Percentiles rank a stretch among this genome's conserved stretches.
Evolutionary conservation across 2,113 vertebrate species (phyloP).

Genomic region (Myrmophylax atrothorax): DNA sequence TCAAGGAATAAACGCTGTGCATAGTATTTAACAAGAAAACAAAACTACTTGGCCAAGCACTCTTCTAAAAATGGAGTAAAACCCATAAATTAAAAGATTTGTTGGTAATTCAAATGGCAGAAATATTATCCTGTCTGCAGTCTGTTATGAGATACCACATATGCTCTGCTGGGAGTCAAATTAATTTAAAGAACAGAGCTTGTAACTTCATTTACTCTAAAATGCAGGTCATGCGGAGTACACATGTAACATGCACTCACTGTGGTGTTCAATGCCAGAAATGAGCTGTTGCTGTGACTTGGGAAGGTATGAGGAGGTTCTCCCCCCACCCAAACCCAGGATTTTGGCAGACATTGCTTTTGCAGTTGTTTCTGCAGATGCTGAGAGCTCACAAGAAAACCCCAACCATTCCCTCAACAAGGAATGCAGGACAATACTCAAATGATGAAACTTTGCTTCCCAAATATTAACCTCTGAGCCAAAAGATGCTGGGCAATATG

Average conservation of each 20-base stretch:
- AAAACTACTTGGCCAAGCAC: conserved; percentile 34
- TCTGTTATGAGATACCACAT: conserved; percentile 37
- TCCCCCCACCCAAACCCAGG: neutral
- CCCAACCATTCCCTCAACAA: neutral
- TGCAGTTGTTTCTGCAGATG: neutral
- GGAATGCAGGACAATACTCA: neutral
- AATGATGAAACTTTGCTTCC: neutral
- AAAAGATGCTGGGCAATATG: neutral
- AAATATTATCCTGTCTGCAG: conserved; percentile 47
- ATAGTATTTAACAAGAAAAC: conserved; percentile 54
- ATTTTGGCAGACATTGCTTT: neutral
- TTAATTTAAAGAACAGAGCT: conserved; percentile 6
- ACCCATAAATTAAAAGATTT: conserved; percentile 38
- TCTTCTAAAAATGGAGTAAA: conserved; percentile 40
- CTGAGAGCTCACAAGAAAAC: neutral
- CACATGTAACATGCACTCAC: neutral
- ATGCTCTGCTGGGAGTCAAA: conserved; percentile 30
- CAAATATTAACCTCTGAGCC: neutral
- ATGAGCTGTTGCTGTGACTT: neutral
- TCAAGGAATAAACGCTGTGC: conserved; percentile 25
- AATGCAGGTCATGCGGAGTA: conserved; percentile 34
- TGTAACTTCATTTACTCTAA: conserved; percentile 32
- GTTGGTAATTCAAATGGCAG: conserved; percentile 35
- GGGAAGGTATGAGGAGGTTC: neutral
- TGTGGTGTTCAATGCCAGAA: neutral